Base-by-base conservation (phyloP, 2,113 vertebrate genomes). In the Shinisaurus crocodilurus region DNA sequence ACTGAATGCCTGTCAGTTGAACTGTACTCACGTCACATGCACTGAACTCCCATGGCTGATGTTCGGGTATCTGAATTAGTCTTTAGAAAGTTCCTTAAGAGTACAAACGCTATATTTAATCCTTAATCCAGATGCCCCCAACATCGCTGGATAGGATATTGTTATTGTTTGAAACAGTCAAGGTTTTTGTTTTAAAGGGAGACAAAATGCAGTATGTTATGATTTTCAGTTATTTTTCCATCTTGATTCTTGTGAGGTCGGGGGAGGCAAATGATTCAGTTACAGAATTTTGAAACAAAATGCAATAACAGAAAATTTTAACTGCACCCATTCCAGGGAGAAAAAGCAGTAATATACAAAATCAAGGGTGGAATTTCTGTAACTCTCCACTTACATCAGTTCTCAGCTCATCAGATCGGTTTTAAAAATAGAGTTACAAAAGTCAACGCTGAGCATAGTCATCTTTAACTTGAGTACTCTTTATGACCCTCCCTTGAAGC, bases 341-440 rank as follows among this genome's bases (percentile, higher is more conserved):
- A 37, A 34, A 67, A 50, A 69, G 67, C 4, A 77, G 40, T 25
- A 85, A 84, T 34, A 79, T 6, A 54, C 60, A 63, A 10, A 82
- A 54, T 81, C 32, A 80, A 72, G 54, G 40, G 57, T 89, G 84
- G 5, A 67, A 37, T 74, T 34, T 88, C 32, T 89, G 15, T 89
- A 75, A 86, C 70, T 76, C n/a, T 82, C 43, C 69, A 82, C 69
- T 82, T 89, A 86, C 57, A 86, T 76, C 83, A 82, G 70, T 43
- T 89, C 69, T 89, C 79, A 40, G 89, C 69, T 90, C 82, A 77
- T 92, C 63, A 89, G 60, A 37, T 54, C 63, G 5, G 32, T 67
- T 86, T 75, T 80, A 65, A 87, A 77, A 89, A 77, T 48, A 63
- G 57, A 83, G 86, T 67, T 27, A 79, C 23, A 57, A 88, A 84